Evolutionary conservation across 2,888 invertebrate genomes (phyloP).

Genomic region (Zonitis immaculata): DNA sequence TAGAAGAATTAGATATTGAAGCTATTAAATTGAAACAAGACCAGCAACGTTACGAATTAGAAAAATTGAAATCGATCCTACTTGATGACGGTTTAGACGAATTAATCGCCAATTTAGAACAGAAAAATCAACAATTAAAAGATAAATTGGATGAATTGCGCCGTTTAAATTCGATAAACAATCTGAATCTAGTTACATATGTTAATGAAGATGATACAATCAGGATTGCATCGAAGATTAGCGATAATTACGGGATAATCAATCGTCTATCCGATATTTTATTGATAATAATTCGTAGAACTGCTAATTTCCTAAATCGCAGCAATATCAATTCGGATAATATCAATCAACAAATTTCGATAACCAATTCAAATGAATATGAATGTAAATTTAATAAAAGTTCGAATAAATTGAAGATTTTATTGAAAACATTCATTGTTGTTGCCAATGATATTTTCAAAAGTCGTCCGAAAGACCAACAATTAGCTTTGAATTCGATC

Average conservation of each 20-base stretch:
- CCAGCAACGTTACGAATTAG: conserved; percentile 36
- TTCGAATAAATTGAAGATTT: conserved; percentile 40
- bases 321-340: conserved; percentile 45
- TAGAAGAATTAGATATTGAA: conserved; percentile 37
- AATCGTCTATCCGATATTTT: conserved; percentile 46
- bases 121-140: conserved; percentile 41
- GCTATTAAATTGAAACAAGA: conserved; percentile 36
- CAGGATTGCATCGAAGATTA: conserved; percentile 41
- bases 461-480: conserved; percentile 45
- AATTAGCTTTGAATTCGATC: conserved; percentile 43
- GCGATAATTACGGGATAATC: conserved; percentile 38
- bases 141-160: conserved; percentile 45
- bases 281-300: conserved; percentile 43
- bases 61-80: conserved; percentile 34
- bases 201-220: conserved; percentile 41
- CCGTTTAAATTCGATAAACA: conserved; percentile 37
- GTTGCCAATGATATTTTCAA: conserved; percentile 47
- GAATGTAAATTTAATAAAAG: conserved; percentile 39
- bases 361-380: conserved; percentile 34
- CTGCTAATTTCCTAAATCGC: conserved; percentile 43
- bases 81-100: conserved; percentile 46
- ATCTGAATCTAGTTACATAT: conserved; percentile 42
- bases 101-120: conserved; percentile 41
- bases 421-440: conserved; percentile 44
- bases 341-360: conserved; percentile 36